Percentiles rank a stretch among this genome's conserved stretches.
These are phyloP conservation scores for Drosophila azteca DNA, from an alignment of 1,140 invertebrate species.

Conservation along the genomic window DNA sequence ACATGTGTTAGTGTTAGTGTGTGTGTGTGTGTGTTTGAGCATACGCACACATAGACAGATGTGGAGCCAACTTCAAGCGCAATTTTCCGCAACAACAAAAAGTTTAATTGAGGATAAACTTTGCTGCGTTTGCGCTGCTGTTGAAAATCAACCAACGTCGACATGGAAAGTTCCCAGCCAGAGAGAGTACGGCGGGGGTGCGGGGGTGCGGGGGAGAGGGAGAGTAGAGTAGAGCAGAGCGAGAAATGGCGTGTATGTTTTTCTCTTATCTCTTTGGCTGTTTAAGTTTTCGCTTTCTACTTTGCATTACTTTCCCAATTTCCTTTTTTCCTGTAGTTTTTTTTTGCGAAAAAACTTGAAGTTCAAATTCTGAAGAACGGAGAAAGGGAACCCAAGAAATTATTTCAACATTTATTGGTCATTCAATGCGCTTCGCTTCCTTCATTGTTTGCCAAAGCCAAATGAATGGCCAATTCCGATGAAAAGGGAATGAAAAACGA, in stretches of 20 bases:
- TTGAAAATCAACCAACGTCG: constrained; percentile 72
- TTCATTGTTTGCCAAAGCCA: constrained; percentile 56
- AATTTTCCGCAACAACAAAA: constrained; percentile 80
- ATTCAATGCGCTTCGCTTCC: constrained; percentile 32
- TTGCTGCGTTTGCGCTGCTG: constrained; percentile 78
- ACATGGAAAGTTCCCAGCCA: constrained; percentile 52
- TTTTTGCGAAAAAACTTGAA: constrained; percentile 34
- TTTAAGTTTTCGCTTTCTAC: constrained; percentile 57
- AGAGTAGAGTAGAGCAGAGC: constrained; percentile 4
- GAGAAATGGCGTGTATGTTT: constrained; percentile 49
- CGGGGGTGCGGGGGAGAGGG: too few species aligned
- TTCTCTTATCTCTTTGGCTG: constrained; percentile 50
- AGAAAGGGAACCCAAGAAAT: constrained; percentile 20
- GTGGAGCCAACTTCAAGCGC: constrained; percentile 50
- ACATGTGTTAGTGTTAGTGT: constrained; percentile 3
- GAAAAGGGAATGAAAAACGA: constrained; percentile 58
- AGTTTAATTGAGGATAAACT: constrained; percentile 81
- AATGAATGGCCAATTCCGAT: constrained; percentile 65
- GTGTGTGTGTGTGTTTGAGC: background rate
- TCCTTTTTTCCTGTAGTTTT: constrained; percentile 16
- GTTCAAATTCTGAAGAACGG: constrained; percentile 35
- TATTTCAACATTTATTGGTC: constrained; percentile 67
- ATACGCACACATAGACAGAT: constrained; percentile 50
- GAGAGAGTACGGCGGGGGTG: too few species aligned
- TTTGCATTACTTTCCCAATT: constrained; percentile 52